Percentiles rank a stretch among this genome's conserved stretches.
phyloP scores from a whole-genome alignment of 2,113 vertebrate species.

The Ailurus styani region DNA sequence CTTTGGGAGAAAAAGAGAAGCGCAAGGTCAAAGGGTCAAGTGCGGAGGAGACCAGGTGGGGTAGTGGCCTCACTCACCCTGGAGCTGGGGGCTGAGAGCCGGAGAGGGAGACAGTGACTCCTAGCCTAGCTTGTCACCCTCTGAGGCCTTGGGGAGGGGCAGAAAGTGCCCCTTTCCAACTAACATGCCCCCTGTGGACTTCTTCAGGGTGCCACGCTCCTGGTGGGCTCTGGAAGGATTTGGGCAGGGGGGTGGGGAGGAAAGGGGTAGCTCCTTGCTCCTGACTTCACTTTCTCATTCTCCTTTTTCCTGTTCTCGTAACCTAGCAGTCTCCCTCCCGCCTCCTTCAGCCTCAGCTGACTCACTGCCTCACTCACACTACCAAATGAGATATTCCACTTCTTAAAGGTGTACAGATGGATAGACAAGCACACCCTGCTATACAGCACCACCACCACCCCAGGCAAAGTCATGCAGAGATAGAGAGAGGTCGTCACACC shows the following conservation, averaged over 20 bases:
- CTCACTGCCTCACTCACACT: slow-evolving; percentile 77
- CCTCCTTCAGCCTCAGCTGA: slow-evolving; percentile 76
- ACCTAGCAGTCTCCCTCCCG: slow-evolving; percentile 72
- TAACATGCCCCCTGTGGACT: background rate
- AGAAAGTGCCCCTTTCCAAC: slow-evolving; percentile 9
- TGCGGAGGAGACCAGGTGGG: slow-evolving; percentile 22
- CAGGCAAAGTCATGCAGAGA: slow-evolving; percentile 39
- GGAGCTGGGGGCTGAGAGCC: background rate
- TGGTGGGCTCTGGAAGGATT: background rate
- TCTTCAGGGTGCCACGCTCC: background rate
- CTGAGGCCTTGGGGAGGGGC: background rate
- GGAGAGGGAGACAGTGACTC: background rate
- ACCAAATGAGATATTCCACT: slow-evolving; percentile 74
- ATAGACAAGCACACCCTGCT: background rate
- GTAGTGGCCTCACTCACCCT: background rate
- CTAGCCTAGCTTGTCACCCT: background rate
- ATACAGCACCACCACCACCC: background rate
- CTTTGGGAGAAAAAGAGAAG: slow-evolving; percentile 28
- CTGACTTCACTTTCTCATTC: slow-evolving; percentile 71
- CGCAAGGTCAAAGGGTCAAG: slow-evolving; percentile 73
- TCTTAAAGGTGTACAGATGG: slow-evolving; percentile 75
- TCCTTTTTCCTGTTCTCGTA: slow-evolving; percentile 70
- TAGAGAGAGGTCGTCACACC: background rate
- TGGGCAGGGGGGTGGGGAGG: background rate
- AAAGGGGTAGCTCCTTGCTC: slow-evolving; percentile 38